Percentiles rank a stretch among this genome's conserved stretches.
These are phyloP conservation scores for Manis pentadactyla DNA, from an alignment of 2,797 vertebrate genomes.

Conservation along the genomic window DNA sequence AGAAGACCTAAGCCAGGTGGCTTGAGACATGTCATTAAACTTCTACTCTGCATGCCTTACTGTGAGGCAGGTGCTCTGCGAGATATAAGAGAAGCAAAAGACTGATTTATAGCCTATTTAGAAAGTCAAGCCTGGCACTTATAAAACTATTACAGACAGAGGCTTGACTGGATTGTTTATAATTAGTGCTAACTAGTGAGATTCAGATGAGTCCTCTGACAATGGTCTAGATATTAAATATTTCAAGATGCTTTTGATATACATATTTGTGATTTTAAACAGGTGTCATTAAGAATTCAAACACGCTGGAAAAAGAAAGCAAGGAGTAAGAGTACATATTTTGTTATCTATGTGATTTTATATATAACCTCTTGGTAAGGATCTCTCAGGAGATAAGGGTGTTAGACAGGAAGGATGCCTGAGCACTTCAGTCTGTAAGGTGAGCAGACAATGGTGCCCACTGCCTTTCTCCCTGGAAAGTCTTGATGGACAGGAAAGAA, in stretches of 20 bases:
- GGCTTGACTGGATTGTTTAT: constrained; percentile 57
- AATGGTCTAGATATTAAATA: constrained; percentile 59
- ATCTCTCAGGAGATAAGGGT: not conserved
- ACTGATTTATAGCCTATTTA: constrained; percentile 59
- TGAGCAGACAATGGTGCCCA: not conserved
- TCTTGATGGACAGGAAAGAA: constrained; percentile 3
- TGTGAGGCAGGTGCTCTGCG: constrained; percentile 39
- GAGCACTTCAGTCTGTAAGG: not conserved
- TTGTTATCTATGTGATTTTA: not conserved
- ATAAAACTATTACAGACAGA: constrained; percentile 62
- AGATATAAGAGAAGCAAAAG: constrained; percentile 29
- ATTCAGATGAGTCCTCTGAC: not conserved
- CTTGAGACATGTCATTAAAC: constrained; percentile 29
- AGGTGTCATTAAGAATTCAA: constrained; percentile 56
- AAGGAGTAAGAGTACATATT: not conserved
- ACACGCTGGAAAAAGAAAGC: constrained; percentile 27
- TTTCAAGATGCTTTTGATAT: constrained; percentile 57
- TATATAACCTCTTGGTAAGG: not conserved
- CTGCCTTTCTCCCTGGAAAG: constrained; percentile 8
- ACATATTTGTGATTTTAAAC: not conserved
- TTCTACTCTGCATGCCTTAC: not conserved
- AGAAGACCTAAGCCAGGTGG: not conserved
- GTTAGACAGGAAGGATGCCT: not conserved
- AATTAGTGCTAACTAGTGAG: constrained; percentile 24
- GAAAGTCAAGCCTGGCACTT: constrained; percentile 59